Conservation (phyloP, 2,113 vertebrate species). For the Puffinus mauretanicus region DNA sequence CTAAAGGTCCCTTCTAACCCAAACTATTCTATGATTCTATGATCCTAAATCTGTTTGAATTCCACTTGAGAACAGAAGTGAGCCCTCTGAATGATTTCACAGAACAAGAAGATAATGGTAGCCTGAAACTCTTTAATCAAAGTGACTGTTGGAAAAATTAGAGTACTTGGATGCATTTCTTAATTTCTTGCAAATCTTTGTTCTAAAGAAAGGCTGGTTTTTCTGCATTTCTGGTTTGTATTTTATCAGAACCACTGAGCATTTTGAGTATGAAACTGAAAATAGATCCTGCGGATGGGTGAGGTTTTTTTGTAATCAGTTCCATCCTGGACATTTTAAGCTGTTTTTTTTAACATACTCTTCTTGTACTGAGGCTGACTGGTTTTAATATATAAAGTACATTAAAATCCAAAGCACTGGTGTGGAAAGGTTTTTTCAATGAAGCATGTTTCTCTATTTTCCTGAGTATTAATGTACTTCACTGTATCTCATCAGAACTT, state of each 20-base stretch:
- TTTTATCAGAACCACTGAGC: not conserved
- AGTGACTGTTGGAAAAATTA: not conserved
- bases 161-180: not conserved
- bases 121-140: not conserved
- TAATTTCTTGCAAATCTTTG: not conserved
- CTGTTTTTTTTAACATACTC: not conserved
- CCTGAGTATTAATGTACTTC: not conserved
- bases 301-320: not conserved
- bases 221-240: not conserved
- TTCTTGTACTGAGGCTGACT: not conserved
- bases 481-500: not conserved
- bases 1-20: not conserved
- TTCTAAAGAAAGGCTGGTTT: not conserved
- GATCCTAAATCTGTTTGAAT: not conserved
- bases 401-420: not conserved
- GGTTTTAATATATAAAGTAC: not conserved
- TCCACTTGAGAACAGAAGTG: not conserved
- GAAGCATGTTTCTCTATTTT: not conserved
- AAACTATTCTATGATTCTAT: not conserved
- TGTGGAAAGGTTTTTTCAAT: not conserved
- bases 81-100: not conserved
- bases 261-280: not conserved
- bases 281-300: not conserved
- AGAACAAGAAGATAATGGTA: not conserved
- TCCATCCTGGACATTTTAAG: not conserved